Evolutionary conservation across 2,113 vertebrate species (phyloP), one percentile per base, ranked within the genome.

Genomic region (Epinephelus fuscoguttatus): DNA sequence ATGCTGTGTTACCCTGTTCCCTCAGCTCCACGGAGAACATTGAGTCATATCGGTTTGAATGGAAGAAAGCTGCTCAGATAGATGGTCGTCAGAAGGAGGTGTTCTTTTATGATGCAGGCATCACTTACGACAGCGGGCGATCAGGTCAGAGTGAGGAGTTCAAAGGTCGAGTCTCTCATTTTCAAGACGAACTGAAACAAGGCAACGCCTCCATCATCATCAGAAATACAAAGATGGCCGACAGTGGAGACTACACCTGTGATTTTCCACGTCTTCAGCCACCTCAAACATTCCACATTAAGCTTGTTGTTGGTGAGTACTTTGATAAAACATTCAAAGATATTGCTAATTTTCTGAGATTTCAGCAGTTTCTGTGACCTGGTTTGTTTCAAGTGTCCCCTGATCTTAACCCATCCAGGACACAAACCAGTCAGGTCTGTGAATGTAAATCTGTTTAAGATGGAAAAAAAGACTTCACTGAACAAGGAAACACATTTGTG

Each of bases 211-310:
- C 76, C 70, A 69, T 84, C 37, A 1, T 17, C 0, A 74, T 84
- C 76, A 80, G 2, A n/a, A 11, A 17, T 0, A 13, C 70, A 1
- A 23, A 0, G 55, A 4, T 68, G 61, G 4, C 33, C 2, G 84
- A 86, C 79, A 45, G 47, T 1, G 84, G 78, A 33, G 15, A 0
- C 13, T 86, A 81, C 12, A 64, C 27, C 62, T 85, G 84, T n/a
- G 0, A 3, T 25, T 60, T 80, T 59, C 0, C 59, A 50, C 0
- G 0, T 23, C 52, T n/a, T 25, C 9, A 45, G 4, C 69, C 0
- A 21, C 3, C 0, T 0, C 0, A 6, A 57, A 11, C 1, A 50
- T 59, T 21, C 15, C 18, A 7, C 6, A 8, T 19, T 2, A 0
- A 53, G 8, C 52, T 49, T 49, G 14, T 49, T 14, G 47, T 70